Evolutionary conservation across 2,797 vertebrate species (phyloP).

Genomic region (Mionectes olivaceus): DNA sequence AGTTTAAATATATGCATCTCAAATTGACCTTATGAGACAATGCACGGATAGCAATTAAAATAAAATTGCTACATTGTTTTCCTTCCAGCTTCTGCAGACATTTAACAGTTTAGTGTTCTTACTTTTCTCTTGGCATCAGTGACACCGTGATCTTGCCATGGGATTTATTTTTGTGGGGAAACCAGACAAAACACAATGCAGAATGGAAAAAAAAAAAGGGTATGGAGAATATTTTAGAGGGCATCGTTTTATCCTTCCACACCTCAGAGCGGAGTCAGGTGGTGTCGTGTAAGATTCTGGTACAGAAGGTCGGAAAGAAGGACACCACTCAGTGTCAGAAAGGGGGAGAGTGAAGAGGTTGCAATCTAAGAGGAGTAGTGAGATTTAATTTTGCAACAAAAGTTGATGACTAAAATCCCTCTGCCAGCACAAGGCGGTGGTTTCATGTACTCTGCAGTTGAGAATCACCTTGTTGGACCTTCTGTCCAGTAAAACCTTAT

Average conservation of each 20-base stretch:
- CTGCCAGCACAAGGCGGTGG: neutral
- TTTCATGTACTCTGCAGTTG: slow-evolving; percentile 9
- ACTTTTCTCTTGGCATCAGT: neutral
- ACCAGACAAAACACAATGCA: neutral
- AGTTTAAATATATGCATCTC: slow-evolving; percentile 42
- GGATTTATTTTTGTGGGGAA: neutral
- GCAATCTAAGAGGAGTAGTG: neutral
- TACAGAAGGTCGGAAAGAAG: neutral
- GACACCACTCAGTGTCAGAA: neutral
- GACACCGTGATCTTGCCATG: neutral
- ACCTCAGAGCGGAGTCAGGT: neutral
- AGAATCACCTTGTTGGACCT: neutral
- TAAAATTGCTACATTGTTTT: slow-evolving; percentile 11
- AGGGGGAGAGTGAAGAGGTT: neutral
- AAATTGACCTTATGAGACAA: slow-evolving; percentile 33
- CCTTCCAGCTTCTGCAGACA: neutral
- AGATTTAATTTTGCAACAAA: neutral
- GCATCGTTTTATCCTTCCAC: neutral
- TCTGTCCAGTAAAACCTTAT: neutral
- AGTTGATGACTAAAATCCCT: neutral
- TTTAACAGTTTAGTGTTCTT: neutral
- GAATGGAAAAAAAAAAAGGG: neutral
- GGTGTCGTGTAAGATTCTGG: neutral
- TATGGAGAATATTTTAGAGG: neutral
- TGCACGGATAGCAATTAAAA: neutral